These are phyloP conservation scores for Sebastes diploproa DNA, from an alignment of 2,797 vertebrate species.

Conservation along the genomic window DNA sequence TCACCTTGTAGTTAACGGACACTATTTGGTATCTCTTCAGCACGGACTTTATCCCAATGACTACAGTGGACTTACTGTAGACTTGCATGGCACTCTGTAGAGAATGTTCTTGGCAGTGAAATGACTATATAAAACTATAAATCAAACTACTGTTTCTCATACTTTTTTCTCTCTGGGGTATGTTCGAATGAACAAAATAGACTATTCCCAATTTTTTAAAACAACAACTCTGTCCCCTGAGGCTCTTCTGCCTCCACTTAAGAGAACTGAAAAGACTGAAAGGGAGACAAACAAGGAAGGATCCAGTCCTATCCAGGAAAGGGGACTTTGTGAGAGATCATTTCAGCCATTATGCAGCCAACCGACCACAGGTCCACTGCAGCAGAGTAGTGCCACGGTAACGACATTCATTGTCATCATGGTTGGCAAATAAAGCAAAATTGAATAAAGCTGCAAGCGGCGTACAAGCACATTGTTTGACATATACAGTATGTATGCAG, in stretches of 20 bases:
- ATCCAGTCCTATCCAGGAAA: slow-evolving; percentile 84
- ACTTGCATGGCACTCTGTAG: background rate
- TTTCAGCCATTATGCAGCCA: slow-evolving; percentile 91
- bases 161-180: background rate
- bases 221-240: background rate
- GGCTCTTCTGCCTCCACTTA: background rate
- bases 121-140: background rate
- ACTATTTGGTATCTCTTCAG: background rate
- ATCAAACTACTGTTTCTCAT: background rate
- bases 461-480: no score
- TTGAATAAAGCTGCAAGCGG: background rate
- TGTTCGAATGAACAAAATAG: background rate
- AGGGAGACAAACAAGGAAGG: slow-evolving; percentile 59
- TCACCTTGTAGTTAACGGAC: background rate
- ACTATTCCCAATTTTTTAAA: background rate
- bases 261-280: background rate
- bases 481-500: no score
- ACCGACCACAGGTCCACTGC: slow-evolving; percentile 86
- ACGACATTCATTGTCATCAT: background rate
- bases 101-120: background rate
- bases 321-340: slow-evolving; percentile 77
- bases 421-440: background rate
- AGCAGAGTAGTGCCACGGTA: background rate
- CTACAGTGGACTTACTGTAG: background rate
- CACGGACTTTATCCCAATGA: no score